Conservation (phyloP, 2,888 invertebrate genomes). For the Stenolophus ochropezus region DNA sequence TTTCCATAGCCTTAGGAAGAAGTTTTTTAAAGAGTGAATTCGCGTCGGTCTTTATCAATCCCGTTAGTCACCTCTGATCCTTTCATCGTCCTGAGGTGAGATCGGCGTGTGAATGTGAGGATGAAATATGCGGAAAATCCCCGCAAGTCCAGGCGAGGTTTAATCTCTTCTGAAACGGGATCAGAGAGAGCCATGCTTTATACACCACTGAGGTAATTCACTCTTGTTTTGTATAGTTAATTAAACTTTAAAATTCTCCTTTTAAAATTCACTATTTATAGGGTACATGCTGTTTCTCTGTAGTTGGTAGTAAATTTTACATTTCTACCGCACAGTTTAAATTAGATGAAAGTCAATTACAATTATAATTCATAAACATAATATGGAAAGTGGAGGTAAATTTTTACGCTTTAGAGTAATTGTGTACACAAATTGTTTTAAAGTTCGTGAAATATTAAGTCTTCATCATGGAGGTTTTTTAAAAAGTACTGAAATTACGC, state of each 20-base stretch:
- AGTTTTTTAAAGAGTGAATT: not conserved
- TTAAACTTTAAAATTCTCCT: not conserved
- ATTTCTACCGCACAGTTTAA: not conserved
- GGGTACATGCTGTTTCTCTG: not conserved
- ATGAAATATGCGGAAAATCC: conserved; percentile 16
- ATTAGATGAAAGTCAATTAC: not conserved
- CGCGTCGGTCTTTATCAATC: not conserved
- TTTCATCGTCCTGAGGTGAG: not conserved
- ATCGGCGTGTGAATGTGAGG: not conserved
- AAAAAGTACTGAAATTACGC: too few species aligned
- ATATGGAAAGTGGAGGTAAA: not conserved
- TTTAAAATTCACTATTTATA: not conserved
- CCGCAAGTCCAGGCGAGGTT: not conserved
- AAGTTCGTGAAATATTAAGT: not conserved
- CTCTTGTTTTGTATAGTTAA: not conserved
- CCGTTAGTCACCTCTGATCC: not conserved
- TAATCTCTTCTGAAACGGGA: conserved; percentile 22
- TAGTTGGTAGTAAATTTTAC: not conserved
- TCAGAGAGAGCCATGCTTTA: not conserved
- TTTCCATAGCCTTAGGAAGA: not conserved
- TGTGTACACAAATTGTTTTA: not conserved
- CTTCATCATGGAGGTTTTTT: too few species aligned
- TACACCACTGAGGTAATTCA: not conserved
- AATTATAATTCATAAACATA: not conserved
- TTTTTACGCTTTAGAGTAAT: not conserved